Evolutionary conservation across 2,888 invertebrate species (phyloP).

Genomic region (Seira musarum): DNA sequence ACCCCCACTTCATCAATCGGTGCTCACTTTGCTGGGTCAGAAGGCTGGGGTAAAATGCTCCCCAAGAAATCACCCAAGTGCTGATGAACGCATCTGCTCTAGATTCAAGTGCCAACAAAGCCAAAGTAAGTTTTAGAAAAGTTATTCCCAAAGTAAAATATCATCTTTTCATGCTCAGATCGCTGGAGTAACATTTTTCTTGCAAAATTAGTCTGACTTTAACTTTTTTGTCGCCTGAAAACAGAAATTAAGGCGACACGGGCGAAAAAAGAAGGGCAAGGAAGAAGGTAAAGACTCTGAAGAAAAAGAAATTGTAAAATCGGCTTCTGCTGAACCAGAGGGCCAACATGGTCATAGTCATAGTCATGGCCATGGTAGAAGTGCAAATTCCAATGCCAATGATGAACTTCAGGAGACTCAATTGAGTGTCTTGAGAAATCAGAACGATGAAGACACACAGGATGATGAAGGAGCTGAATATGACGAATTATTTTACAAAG

Average conservation of each 20-base stretch:
- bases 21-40: constrained; percentile 67
- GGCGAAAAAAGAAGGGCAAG: constrained; percentile 61
- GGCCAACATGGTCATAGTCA: no score
- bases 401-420: constrained; percentile 67
- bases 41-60: constrained; percentile 54
- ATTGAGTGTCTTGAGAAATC: constrained; percentile 41
- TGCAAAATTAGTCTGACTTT: not conserved
- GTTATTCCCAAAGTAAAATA: no score
- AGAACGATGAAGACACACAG: not conserved
- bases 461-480: constrained; percentile 11
- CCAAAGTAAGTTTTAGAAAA: constrained; percentile 34
- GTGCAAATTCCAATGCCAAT: constrained; percentile 24
- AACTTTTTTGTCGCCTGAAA: no score
- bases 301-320: constrained; percentile 43
- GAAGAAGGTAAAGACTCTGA: constrained; percentile 44
- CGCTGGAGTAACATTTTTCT: not conserved
- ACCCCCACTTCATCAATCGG: constrained; percentile 68
- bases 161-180: not conserved
- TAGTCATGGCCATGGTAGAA: no score
- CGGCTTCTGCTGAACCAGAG: not conserved
- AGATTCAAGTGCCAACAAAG: constrained; percentile 39
- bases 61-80: constrained; percentile 37
- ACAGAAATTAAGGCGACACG: constrained; percentile 66
- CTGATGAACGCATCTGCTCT: constrained; percentile 15
- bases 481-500: not conserved